Evolutionary conservation across 2,113 vertebrate genomes (phyloP).

Genomic region (Python bivittatus): DNA sequence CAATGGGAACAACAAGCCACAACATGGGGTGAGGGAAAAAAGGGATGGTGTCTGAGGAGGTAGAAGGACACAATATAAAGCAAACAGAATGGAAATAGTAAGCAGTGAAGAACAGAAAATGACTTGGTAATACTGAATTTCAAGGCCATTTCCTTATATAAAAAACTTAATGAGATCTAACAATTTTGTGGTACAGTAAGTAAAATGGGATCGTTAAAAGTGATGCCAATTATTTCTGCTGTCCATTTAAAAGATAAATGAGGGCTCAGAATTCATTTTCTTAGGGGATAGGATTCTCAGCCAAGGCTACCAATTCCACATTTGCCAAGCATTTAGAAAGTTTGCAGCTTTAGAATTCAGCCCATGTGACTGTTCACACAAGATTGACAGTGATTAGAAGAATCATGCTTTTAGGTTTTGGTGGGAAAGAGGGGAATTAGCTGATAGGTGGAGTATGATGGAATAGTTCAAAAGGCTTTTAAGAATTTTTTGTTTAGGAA

Average conservation of each 20-base stretch:
- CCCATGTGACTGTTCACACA: not conserved
- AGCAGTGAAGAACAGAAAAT: not conserved
- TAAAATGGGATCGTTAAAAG: not conserved
- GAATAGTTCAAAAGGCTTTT: not conserved
- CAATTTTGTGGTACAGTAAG: not conserved
- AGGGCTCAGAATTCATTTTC: not conserved
- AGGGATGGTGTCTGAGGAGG: not conserved
- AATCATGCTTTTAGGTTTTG: not conserved
- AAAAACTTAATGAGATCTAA: not conserved
- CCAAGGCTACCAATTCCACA: not conserved
- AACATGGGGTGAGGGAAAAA: not conserved
- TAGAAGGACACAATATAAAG: not conserved
- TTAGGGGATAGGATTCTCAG: not conserved
- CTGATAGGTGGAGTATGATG: not conserved
- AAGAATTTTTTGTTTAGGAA: not conserved
- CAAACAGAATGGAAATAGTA: not conserved
- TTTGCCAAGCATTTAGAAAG: not conserved
- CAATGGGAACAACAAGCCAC: too few species aligned
- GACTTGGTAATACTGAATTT: not conserved
- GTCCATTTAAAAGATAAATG: not conserved
- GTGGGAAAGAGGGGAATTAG: not conserved
- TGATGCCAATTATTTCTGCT: not conserved
- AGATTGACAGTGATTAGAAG: not conserved
- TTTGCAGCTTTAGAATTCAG: not conserved
- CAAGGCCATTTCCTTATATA: not conserved